Evolutionary conservation across 2,113 vertebrate species (phyloP).

Genomic region (Anser brachyrhynchus): DNA sequence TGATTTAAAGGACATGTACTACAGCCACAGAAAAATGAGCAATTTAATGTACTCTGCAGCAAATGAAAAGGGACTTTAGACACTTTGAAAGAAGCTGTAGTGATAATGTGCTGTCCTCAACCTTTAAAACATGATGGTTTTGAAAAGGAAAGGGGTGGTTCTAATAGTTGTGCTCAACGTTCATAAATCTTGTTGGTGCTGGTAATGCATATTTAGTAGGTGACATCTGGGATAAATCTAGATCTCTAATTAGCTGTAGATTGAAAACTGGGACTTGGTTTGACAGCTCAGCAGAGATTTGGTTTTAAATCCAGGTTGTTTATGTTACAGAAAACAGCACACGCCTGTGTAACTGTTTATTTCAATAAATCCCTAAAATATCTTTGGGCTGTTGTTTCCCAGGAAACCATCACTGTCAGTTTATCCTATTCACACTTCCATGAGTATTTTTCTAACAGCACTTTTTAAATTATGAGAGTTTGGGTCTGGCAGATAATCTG

Average conservation of each 20-base stretch:
- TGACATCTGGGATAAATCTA: neutral
- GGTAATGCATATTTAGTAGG: neutral
- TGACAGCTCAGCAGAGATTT: neutral
- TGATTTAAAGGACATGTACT: neutral
- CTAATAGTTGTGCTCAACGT: neutral
- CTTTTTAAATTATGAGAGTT: neutral
- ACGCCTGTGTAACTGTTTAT: neutral
- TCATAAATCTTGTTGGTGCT: neutral
- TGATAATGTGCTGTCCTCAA: neutral
- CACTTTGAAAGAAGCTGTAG: neutral
- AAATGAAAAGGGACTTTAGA: neutral
- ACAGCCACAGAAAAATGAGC: neutral
- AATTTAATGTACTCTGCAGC: neutral
- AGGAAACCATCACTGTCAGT: neutral
- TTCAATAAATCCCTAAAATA: neutral
- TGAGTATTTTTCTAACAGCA: neutral
- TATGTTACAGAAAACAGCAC: neutral
- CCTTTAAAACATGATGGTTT: neutral
- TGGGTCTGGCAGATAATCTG: neutral
- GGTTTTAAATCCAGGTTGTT: neutral
- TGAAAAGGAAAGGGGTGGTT: neutral
- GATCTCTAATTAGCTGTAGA: neutral
- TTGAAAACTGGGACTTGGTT: neutral
- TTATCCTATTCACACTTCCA: neutral
- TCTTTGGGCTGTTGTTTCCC: constrained; percentile 5